Evolutionary conservation across 2,797 vertebrate species (phyloP).

Genomic region (Galagoides demidoff): DNA sequence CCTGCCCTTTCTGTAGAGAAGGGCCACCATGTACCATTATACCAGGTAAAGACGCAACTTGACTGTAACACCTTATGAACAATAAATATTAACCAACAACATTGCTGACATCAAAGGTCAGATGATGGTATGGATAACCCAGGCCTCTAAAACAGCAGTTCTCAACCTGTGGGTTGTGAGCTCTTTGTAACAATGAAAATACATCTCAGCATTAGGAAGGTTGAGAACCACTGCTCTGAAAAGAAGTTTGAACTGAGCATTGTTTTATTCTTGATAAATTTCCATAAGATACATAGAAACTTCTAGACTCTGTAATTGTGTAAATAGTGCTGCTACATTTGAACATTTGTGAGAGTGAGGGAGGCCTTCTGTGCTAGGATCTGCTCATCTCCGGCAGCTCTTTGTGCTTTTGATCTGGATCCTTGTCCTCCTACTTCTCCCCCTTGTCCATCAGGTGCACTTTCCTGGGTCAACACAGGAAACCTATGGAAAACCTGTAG

Average conservation of each 20-base stretch:
- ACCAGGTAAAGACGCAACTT: not conserved
- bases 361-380: not conserved
- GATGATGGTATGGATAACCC: not conserved
- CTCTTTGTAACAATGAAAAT: too few species aligned
- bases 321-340: not conserved
- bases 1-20: not conserved
- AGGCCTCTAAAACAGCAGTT: not conserved
- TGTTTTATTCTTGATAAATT: not conserved
- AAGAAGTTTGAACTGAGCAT: not conserved
- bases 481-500: not conserved
- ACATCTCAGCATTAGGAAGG: too few species aligned
- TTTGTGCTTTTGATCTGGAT: not conserved
- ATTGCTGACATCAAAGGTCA: not conserved
- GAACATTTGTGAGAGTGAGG: not conserved
- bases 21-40: not conserved
- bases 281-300: not conserved
- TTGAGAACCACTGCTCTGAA: not conserved
- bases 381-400: not conserved
- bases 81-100: not conserved
- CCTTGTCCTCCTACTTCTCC: not conserved
- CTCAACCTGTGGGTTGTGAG: too few species aligned
- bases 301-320: not conserved
- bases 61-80: not conserved
- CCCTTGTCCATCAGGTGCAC: not conserved
- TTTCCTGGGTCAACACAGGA: not conserved